phyloP scores from a whole-genome alignment of 2,888 invertebrate species.

The Hypsopygia costalis region DNA sequence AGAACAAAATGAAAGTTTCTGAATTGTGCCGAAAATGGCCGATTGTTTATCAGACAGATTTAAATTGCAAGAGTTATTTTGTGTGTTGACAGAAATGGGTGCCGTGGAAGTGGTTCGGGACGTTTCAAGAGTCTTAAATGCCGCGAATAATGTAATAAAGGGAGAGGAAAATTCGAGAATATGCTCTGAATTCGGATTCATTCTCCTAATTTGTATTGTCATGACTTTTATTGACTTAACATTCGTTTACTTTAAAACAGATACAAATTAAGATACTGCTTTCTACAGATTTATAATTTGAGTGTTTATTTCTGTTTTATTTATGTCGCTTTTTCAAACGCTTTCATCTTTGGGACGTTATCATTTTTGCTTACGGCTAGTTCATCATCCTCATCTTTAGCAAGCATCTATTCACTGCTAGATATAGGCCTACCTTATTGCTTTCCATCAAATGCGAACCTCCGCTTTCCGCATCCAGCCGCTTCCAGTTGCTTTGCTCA shows the following conservation, averaged over 20 bases:
- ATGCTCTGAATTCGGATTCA: constrained; percentile 1
- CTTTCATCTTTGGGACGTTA: too few relatives aligned
- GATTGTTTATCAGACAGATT: constrained; percentile 8
- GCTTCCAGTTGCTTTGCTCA: too few relatives aligned
- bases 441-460: too few relatives aligned
- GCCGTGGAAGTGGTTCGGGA: constrained; percentile 1
- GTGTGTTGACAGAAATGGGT: constrained; percentile 7
- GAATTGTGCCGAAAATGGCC: constrained; percentile 4
- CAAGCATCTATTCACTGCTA: too few relatives aligned
- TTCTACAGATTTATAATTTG: too few relatives aligned
- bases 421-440: too few relatives aligned
- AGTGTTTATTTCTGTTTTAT: too few relatives aligned
- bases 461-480: too few relatives aligned
- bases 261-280: background rate
- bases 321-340: too few relatives aligned
- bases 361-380: too few relatives aligned
- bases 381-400: too few relatives aligned
- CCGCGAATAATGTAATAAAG: constrained; percentile 7
- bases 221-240: background rate
- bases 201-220: background rate
- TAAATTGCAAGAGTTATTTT: constrained; percentile 4
- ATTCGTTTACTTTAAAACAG: background rate
- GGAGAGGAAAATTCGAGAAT: background rate
- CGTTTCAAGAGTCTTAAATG: constrained; percentile 3
- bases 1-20: constrained; percentile 26